Base-by-base conservation (phyloP, 2,888 invertebrate species). In the Marronus borbonicus region DNA sequence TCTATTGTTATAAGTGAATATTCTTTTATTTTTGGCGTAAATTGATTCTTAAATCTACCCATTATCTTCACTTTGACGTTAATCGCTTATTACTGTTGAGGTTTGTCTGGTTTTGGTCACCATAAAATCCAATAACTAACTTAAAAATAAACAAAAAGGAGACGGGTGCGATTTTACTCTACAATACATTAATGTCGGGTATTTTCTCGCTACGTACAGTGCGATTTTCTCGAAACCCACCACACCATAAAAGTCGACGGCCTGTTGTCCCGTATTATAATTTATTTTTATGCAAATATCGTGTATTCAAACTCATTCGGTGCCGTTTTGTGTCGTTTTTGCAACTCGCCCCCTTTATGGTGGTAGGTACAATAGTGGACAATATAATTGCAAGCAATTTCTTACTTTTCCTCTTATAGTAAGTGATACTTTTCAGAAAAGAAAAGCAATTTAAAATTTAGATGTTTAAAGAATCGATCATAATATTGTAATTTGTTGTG, bases 211-310 rank as follows among this genome's bases (percentile, higher is more conserved):
- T 44, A 60, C 60, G 20, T 24, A 58, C 58, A 12, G 24, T 20
- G n/a, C 24, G 24, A 24, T 60, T 28, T 60, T 60, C 28, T 20
- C 12, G 7, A 20, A 28, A 28, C 65, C 20, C 39, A 44, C 65
- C 2, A 44, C 44, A 28, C 65, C 36, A 70, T 77, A 77, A 77
- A 77, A 36, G 68, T 60, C 58, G 50, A 70, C 69, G n/a, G 65
- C 31, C 20, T 24, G 20, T 70, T 60, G 69, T 69, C 77, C 66
- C 17, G 70, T n/a, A 50, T 44, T 76, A 44, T 68, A 77, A 77
- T 77, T 77, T 77, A 68, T 77, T 77, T 77, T 77, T 77, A 77
- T 77, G 68, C 77, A 77, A 77, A 77, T 68, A 62, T 28, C 69
- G 36, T 60, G 68, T 76, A 76, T 68, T 36, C 68, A 58, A 58